phyloP scores from a whole-genome alignment of 2,797 vertebrate species.

The Scarus forsteni region DNA sequence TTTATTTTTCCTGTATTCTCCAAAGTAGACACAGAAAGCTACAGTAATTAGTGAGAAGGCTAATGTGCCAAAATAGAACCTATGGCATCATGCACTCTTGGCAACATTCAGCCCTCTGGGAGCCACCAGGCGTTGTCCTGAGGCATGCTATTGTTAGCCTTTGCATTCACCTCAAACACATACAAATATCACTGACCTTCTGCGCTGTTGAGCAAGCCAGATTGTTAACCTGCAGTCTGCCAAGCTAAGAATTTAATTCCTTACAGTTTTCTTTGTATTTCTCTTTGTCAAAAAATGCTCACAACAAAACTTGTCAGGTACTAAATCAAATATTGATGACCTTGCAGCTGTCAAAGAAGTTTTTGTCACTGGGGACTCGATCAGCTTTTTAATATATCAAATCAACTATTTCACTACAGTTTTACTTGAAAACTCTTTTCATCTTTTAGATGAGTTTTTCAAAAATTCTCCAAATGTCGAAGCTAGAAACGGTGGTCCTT shows the following conservation, averaged over 20 bases:
- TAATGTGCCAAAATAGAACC: slow-evolving; percentile 23
- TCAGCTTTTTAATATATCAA: not conserved
- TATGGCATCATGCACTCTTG: slow-evolving; percentile 32
- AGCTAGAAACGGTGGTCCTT: not conserved
- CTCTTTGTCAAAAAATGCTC: not conserved
- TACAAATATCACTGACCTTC: slow-evolving; percentile 42
- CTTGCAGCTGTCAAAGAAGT: slow-evolving; percentile 19
- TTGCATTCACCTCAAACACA: slow-evolving; percentile 32
- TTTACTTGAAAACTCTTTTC: not conserved
- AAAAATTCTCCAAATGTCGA: not conserved
- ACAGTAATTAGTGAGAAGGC: not conserved
- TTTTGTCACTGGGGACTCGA: slow-evolving; percentile 14
- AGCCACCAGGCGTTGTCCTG: slow-evolving; percentile 23
- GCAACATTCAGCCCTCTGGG: slow-evolving; percentile 28
- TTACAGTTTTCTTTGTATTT: slow-evolving; percentile 7
- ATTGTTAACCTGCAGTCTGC: slow-evolving; percentile 13
- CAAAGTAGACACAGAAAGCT: not conserved
- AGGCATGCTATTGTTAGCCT: slow-evolving; percentile 47
- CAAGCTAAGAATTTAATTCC: not conserved
- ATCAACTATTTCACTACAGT: slow-evolving; percentile 4
- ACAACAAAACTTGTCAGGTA: slow-evolving; percentile 6
- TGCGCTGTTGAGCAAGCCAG: slow-evolving; percentile 5
- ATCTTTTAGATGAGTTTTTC: slow-evolving; percentile 2
- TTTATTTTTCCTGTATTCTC: not conserved
- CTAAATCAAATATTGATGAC: slow-evolving; percentile 6